Evolutionary conservation across 2,888 invertebrate species (phyloP), one percentile per base, ranked within the genome.

Genomic region (Agrochola litura): DNA sequence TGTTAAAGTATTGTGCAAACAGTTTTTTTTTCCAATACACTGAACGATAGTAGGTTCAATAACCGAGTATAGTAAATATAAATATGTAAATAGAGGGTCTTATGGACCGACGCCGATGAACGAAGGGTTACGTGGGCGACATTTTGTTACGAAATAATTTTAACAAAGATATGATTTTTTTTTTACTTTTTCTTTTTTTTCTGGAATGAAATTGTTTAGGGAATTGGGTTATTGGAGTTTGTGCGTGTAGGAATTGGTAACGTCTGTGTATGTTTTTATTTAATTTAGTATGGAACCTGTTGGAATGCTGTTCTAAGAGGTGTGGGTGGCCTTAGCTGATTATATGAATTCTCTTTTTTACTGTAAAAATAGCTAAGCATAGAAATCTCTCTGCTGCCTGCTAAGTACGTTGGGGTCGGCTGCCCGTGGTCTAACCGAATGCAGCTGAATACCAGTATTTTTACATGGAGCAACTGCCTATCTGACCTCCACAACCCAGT

Each of bases 11-110:
- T 84, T 81, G 86, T 82, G 86, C 89, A 88, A 89, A 92, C 91
- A 92, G 82, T 89, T 91, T 93, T 93, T 93, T 70, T 93, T 92
- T 90, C 90, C 91, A 90, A 90, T 91, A 89, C 89, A 70, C 67
- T 71, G 70, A 86, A 41, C 73, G 90, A 93, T 93, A 92, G 83
- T 81, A 86, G 85, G 95, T 93, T 94, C 93, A 93, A 93, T 92
- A 91, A 85, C 92, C 93, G 90, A 70, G 86, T 72, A 77, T 65
- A 77, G 89, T 88, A 82, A 88, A 90, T 90, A 90, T 91, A 86
- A 88, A 90, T 90, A 91, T 91, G 91, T 92, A 92, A 91, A 92
- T 91, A 91, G 76, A 86, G 89, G 88, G 88, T 81, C 77, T 67
- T 65, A 69, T 66, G 52, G 79, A 81, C 77, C 76, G 79, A 61